phyloP scores from a whole-genome alignment of 2,888 invertebrate genomes.

The Fragum fragum region DNA sequence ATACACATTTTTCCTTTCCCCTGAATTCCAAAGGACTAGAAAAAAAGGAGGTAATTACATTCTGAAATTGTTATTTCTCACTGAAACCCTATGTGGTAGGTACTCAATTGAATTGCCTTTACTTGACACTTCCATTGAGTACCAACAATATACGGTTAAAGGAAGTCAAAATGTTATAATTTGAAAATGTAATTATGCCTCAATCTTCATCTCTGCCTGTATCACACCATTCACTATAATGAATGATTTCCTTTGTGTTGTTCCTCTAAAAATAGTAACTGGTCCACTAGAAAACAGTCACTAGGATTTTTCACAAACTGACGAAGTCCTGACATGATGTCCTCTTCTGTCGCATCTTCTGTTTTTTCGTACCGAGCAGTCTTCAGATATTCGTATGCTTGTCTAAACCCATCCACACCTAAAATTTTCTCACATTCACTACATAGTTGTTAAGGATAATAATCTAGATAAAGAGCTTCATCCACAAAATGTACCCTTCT shows the following conservation, averaged over 20 bases:
- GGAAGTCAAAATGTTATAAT: too few species aligned
- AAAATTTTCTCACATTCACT: constrained; percentile 84
- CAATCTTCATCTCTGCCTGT: too few species aligned
- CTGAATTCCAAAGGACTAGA: too few species aligned
- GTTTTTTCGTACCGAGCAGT: constrained; percentile 77
- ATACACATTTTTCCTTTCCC: too few species aligned
- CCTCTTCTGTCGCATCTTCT: constrained; percentile 77
- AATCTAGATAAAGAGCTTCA: neutral
- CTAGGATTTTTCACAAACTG: constrained; percentile 83
- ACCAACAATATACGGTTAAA: too few species aligned
- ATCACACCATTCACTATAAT: constrained; percentile 38
- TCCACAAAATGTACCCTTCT: too few species aligned
- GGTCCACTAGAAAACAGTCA: constrained; percentile 86
- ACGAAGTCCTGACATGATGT: constrained; percentile 83
- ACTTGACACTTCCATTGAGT: too few species aligned
- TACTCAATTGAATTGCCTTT: too few species aligned
- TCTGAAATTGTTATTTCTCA: too few species aligned
- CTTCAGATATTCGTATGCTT: constrained; percentile 84
- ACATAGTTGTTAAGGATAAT: constrained; percentile 65
- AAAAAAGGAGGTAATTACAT: too few species aligned
- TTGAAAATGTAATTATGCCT: too few species aligned
- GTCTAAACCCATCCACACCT: constrained; percentile 82
- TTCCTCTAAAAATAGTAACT: constrained; percentile 85
- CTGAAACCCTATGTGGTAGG: too few species aligned
- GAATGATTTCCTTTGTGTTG: constrained; percentile 67